Conservation (phyloP, 1,140 invertebrate genomes). For the Drusus annulatus region DNA sequence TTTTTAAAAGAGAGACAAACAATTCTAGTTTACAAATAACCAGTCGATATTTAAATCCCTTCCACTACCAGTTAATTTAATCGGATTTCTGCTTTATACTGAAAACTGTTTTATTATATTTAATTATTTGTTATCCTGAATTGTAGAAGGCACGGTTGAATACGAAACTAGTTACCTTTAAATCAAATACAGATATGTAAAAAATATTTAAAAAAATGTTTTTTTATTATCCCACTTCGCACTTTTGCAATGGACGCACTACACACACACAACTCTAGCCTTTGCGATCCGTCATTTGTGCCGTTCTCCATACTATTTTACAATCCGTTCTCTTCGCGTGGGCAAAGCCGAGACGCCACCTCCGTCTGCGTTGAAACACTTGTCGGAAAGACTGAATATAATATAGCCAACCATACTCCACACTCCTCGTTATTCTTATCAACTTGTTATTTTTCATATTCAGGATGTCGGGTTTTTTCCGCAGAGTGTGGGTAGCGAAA, state of each 20-base stretch:
- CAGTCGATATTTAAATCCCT: too few species aligned
- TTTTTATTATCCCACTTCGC: slow-evolving; percentile 4
- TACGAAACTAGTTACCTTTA: too few species aligned
- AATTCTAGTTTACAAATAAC: too few species aligned
- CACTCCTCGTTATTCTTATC: neutral
- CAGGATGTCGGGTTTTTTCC: neutral
- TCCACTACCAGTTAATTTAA: too few species aligned
- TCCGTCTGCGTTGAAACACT: slow-evolving; percentile 7
- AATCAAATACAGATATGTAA: too few species aligned
- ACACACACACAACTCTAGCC: neutral
- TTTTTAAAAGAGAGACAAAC: too few species aligned
- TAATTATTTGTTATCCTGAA: too few species aligned
- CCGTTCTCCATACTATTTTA: slow-evolving; percentile 8
- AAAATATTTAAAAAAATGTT: neutral
- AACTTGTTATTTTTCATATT: slow-evolving; percentile 11
- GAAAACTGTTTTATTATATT: too few species aligned
- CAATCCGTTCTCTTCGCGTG: neutral
- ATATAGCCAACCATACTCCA: neutral
- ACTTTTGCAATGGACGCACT: slow-evolving; percentile 10
- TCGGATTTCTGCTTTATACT: too few species aligned
- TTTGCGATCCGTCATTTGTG: neutral
- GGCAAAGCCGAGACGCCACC: slow-evolving; percentile 12
- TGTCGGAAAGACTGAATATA: neutral
- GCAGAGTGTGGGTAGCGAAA: neutral
- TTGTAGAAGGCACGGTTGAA: too few species aligned